Evolutionary conservation across 2,797 vertebrate species (phyloP), one percentile per base, ranked within the genome.

Genomic region (Pangasius sanitwongsei): DNA sequence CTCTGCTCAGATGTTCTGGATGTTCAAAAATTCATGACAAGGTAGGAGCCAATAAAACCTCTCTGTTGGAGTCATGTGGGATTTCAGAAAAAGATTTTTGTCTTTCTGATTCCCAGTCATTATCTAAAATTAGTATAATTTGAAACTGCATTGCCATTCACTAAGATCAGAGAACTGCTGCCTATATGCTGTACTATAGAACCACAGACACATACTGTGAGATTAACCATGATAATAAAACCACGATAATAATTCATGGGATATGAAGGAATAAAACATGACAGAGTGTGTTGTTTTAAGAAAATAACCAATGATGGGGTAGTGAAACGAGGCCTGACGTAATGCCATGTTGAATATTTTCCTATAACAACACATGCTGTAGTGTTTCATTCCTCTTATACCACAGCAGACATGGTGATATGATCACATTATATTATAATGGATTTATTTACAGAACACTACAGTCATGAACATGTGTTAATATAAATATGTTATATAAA

Each of bases 11-110:
- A 55, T 81, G 78, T 55, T 57, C 8, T 37, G n/a, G 77, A 80
- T 55, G 50, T 81, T 81, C 16, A 83, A 81, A 59, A 81, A 81
- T 34, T 81, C 8, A 80, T 59, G 55, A 37, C 53, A 57, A 81
- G 6, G 13, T 80, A 55, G 78, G 31, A 57, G 55, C 55, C 78
- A 81, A 83, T 61, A 61, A 83, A 63, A 15, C 23, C 12, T 63
- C 34, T 61, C 80, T 61, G 20, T 37, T 63, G 55, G 57, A 82
- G 34, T 61, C 31, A 28, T 28, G 37, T 61, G 57, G 34, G 23
- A 82, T 41, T 61, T 82, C 20, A 16, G 57, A 63, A 83, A 83
- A 83, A 2, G 1, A 83, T 7, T 83, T 82, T 61, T 37, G 16
- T 23, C 53, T 80, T 61, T 81, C 55, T 61, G 20, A 41, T 61